These are phyloP conservation scores for Xestobium rufovillosum DNA, from an alignment of 2,888 invertebrate species.

Conservation along the genomic window DNA sequence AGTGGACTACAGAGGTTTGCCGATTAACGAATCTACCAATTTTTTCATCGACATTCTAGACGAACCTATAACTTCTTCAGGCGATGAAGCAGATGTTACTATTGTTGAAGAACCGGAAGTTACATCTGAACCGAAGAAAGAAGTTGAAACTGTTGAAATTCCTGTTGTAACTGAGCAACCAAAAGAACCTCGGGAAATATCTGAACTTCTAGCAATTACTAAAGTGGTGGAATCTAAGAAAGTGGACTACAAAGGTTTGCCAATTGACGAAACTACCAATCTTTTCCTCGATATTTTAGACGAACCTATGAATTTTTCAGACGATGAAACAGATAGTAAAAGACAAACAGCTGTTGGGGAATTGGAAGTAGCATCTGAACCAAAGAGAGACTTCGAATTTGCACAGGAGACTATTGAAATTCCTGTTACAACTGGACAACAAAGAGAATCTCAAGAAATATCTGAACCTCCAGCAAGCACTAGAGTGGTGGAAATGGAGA, in stretches of 20 bases:
- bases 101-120: conserved; percentile 7
- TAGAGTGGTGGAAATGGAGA: not conserved
- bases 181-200: not conserved
- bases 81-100: not conserved
- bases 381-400: not conserved
- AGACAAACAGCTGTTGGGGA: not conserved
- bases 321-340: conserved; percentile 24
- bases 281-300: conserved; percentile 38
- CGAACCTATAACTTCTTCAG: conserved; percentile 27
- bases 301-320: conserved; percentile 27
- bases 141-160: not conserved
- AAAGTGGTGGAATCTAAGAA: conserved; percentile 5
- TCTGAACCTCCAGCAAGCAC: conserved; percentile 1
- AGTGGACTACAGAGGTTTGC: conserved; percentile 26
- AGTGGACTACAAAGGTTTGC: conserved; percentile 22
- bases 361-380: conserved; percentile 1
- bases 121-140: conserved; percentile 4
- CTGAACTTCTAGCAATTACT: not conserved
- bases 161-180: not conserved
- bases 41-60: conserved; percentile 24
- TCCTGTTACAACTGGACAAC: not conserved
- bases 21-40: conserved; percentile 24
- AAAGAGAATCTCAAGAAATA: not conserved
- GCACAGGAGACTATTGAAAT: not conserved
- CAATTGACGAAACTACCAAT: conserved; percentile 31